Percentiles rank a stretch among this genome's conserved stretches.
phyloP scores from a whole-genome alignment of 2,113 vertebrate genomes.

The Aptenodytes patagonicus region DNA sequence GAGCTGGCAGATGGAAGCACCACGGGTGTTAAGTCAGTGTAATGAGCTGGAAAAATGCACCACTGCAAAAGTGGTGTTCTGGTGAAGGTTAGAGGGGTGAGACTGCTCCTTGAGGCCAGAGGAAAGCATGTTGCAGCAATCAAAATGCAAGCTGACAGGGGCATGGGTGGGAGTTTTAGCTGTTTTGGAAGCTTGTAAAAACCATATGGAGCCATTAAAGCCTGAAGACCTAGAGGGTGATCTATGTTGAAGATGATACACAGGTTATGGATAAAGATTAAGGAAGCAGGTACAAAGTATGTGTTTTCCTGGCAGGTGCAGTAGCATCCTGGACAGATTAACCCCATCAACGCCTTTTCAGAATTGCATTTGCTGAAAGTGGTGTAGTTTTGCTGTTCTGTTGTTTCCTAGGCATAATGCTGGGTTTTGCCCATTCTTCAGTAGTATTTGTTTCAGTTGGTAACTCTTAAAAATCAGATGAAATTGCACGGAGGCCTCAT shows the following conservation, averaged over 20 bases:
- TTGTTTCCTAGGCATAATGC: not conserved
- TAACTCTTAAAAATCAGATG: not conserved
- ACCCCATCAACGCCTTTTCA: not conserved
- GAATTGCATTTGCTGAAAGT: not conserved
- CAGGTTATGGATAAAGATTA: not conserved
- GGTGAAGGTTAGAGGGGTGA: not conserved
- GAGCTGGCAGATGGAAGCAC: not conserved
- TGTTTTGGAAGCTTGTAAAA: not conserved
- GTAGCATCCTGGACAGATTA: not conserved
- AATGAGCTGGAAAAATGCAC: constrained; percentile 18
- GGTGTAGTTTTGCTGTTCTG: not conserved
- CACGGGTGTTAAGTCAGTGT: not conserved
- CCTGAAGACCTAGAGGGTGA: not conserved
- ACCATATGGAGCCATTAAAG: not conserved
- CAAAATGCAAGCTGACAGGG: not conserved
- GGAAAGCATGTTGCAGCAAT: not conserved
- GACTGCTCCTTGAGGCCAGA: not conserved
- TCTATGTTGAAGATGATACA: not conserved
- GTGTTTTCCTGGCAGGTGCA: not conserved
- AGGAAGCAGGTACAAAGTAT: not conserved
- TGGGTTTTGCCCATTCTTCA: not conserved
- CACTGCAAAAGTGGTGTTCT: not conserved
- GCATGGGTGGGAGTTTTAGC: not conserved
- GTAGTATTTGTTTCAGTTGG: not conserved
- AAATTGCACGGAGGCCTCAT: not conserved